Conservation (phyloP, 1,140 invertebrate species). For the Chlorops oryzae region DNA sequence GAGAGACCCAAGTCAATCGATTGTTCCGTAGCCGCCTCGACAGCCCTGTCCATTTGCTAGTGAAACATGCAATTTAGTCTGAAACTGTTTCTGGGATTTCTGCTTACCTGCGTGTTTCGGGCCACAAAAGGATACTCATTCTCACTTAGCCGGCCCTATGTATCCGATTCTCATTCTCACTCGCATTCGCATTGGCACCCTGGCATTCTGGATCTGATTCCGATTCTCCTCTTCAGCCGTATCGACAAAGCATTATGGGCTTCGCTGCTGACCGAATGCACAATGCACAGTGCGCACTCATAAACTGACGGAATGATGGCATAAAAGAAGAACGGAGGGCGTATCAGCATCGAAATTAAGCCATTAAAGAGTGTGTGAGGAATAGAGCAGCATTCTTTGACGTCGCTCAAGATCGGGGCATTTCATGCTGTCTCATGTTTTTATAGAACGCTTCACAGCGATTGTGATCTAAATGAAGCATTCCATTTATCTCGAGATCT, state of each 20-base stretch:
- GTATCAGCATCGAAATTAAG: constrained; percentile 25
- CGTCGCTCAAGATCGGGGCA: background rate
- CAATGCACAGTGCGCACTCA: background rate
- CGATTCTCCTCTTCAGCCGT: constrained; percentile 12
- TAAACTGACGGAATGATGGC: background rate
- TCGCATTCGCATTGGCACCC: background rate
- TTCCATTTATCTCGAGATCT: background rate
- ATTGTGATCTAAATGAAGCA: background rate
- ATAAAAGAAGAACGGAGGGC: constrained; percentile 12
- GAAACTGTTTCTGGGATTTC: background rate
- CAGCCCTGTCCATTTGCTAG: background rate
- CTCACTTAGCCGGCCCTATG: background rate
- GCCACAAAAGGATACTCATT: background rate
- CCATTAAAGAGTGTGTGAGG: constrained; percentile 21
- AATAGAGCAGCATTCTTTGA: too few relatives aligned
- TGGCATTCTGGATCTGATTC: background rate
- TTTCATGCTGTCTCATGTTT: background rate
- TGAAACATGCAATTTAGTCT: background rate
- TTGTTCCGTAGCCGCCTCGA: background rate
- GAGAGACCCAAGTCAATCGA: constrained; percentile 25
- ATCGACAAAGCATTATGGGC: constrained; percentile 12
- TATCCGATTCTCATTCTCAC: background rate
- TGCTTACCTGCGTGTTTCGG: background rate
- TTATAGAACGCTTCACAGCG: background rate
- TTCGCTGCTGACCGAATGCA: background rate